Percentiles rank a stretch among this genome's conserved stretches.
Conservation (phyloP, 2,888 invertebrate genomes). For the Cephus nigrinus region DNA sequence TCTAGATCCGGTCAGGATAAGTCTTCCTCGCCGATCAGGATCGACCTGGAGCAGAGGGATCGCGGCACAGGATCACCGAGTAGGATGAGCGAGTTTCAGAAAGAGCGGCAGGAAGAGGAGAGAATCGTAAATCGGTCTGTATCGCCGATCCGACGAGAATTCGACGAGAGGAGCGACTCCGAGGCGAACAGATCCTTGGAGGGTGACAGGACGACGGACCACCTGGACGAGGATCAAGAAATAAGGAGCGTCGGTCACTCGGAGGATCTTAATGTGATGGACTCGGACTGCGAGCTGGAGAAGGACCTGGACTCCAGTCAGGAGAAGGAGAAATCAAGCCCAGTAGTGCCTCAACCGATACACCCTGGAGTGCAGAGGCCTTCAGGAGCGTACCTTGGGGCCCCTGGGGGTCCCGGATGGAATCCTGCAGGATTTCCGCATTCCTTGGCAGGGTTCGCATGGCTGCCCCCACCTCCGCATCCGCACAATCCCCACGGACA, state of each 20-base stretch:
- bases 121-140: slow-evolving; percentile 50
- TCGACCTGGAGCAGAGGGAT: slow-evolving; percentile 41
- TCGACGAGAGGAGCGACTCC: slow-evolving; percentile 61
- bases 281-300: slow-evolving; percentile 60
- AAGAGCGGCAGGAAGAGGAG: slow-evolving; percentile 24
- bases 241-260: slow-evolving; percentile 59
- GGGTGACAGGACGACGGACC: slow-evolving; percentile 55
- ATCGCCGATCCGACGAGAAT: slow-evolving; percentile 52
- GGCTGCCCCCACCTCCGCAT: slow-evolving; percentile 73
- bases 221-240: slow-evolving; percentile 59
- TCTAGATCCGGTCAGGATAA: slow-evolving; percentile 54
- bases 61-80: not conserved
- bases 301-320: slow-evolving; percentile 46
- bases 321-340: slow-evolving; percentile 66
- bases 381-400: slow-evolving; percentile 39
- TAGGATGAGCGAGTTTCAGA: slow-evolving; percentile 33
- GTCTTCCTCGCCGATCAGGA: slow-evolving; percentile 54
- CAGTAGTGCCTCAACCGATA: slow-evolving; percentile 77
- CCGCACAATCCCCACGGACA: slow-evolving; percentile 70
- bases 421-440: slow-evolving; percentile 64
- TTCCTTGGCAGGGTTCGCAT: slow-evolving; percentile 74
- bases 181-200: slow-evolving; percentile 60
- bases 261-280: slow-evolving; percentile 64
- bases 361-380: slow-evolving; percentile 73
- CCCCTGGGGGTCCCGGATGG: slow-evolving; percentile 57